These are phyloP conservation scores for Ectobius pallidus DNA, from an alignment of 2,888 invertebrate genomes.

Conservation along the genomic window DNA sequence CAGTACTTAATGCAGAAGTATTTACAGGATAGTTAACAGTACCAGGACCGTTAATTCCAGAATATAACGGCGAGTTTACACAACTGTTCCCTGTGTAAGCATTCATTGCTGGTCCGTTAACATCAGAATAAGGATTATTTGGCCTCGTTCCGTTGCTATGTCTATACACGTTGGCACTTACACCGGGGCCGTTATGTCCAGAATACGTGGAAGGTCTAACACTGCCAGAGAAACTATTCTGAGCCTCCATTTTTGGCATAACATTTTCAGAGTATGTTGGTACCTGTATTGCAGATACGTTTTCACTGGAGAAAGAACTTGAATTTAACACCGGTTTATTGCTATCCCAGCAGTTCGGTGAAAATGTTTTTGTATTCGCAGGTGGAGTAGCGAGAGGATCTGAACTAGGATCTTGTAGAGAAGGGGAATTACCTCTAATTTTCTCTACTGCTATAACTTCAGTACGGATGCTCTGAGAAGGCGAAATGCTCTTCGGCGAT, in stretches of 20 bases:
- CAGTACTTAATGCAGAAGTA: background rate
- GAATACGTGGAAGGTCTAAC: too few relatives aligned
- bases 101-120: background rate
- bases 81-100: too few relatives aligned
- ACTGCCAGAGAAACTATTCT: background rate
- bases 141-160: too few relatives aligned
- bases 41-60: background rate
- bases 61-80: background rate
- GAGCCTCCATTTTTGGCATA: too few relatives aligned
- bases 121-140: background rate
- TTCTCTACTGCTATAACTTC: too few relatives aligned
- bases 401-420: too few relatives aligned
- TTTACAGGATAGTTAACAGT: background rate
- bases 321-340: background rate
- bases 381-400: too few relatives aligned
- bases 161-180: background rate
- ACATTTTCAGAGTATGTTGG: constrained; percentile 6
- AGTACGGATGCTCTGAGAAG: too few relatives aligned
- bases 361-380: too few relatives aligned
- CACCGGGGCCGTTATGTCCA: background rate
- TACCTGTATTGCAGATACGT: background rate
- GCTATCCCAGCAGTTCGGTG: background rate
- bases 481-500: too few relatives aligned
- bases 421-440: too few relatives aligned
- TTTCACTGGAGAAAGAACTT: background rate